Conservation (phyloP, 2,113 vertebrate species). For the Connochaetes taurinus region DNA sequence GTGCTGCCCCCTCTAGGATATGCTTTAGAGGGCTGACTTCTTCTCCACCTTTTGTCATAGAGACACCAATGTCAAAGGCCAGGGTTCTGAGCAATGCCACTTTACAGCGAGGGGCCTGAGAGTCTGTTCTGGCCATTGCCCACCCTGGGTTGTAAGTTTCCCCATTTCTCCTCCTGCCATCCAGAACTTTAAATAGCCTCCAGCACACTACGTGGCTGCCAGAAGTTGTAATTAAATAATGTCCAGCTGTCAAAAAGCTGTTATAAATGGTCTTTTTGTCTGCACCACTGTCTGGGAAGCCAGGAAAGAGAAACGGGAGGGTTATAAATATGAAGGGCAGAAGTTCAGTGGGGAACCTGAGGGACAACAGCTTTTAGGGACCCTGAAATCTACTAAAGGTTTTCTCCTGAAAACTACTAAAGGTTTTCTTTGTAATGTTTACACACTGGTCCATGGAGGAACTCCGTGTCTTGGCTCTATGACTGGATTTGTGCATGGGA, state of each 20-base stretch:
- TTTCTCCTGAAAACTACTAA: neutral
- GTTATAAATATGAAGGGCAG: slow-evolving; percentile 52
- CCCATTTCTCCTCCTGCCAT: slow-evolving; percentile 62
- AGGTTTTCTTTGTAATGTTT: neutral
- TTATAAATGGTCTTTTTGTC: slow-evolving; percentile 68
- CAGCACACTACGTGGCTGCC: slow-evolving; percentile 68
- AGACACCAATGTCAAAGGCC: neutral
- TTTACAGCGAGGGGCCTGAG: neutral
- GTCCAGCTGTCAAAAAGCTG: slow-evolving; percentile 75
- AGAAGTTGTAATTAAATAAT: slow-evolving; percentile 75
- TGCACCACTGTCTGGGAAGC: slow-evolving; percentile 58
- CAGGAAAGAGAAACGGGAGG: slow-evolving; percentile 6
- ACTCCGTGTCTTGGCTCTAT: neutral
- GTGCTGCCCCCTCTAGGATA: neutral
- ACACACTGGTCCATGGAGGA: neutral
- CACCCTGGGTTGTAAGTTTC: slow-evolving; percentile 60
- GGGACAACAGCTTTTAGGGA: neutral
- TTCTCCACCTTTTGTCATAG: neutral
- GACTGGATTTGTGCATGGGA: neutral
- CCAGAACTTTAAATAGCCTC: slow-evolving; percentile 75
- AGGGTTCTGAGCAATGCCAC: neutral
- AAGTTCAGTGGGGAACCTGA: neutral
- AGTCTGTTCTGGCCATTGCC: neutral
- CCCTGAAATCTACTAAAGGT: neutral
- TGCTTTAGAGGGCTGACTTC: neutral